phyloP scores from a whole-genome alignment of 2,888 invertebrate species.

The Phalera bucephala region DNA sequence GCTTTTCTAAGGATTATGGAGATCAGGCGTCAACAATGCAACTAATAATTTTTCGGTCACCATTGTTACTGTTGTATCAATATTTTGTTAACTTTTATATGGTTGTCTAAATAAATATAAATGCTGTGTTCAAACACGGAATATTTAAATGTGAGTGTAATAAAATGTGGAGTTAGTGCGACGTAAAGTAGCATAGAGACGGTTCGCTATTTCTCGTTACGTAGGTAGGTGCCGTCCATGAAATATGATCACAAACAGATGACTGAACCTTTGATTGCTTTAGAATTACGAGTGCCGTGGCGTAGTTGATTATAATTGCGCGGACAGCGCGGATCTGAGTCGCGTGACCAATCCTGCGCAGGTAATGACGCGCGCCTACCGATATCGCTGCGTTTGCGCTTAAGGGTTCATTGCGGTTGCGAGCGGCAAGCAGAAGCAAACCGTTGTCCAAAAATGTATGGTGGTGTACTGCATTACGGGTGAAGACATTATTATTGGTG shows the following conservation, averaged over 20 bases:
- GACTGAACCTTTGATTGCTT: slow-evolving; percentile 73
- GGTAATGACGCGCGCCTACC: slow-evolving; percentile 73
- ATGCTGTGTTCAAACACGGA: slow-evolving; percentile 29
- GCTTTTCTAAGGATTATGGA: slow-evolving; percentile 78
- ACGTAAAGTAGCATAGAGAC: slow-evolving; percentile 35
- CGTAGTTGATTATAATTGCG: slow-evolving; percentile 80
- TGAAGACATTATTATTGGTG: too few species aligned
- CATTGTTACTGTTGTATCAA: slow-evolving; percentile 41
- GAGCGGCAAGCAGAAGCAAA: slow-evolving; percentile 9
- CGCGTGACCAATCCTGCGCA: slow-evolving; percentile 75
- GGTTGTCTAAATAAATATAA: slow-evolving; percentile 36
- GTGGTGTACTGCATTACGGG: too few species aligned
- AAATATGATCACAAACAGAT: slow-evolving; percentile 61
- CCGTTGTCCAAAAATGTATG: too few species aligned
- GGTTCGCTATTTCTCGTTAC: slow-evolving; percentile 36
- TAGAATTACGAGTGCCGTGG: slow-evolving; percentile 76
- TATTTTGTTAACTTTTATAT: slow-evolving; percentile 43
- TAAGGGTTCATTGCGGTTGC: slow-evolving; percentile 19
- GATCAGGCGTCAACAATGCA: slow-evolving; percentile 76
- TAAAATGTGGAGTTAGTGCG: slow-evolving; percentile 34
- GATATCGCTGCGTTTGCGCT: slow-evolving; percentile 38
- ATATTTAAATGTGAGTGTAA: slow-evolving; percentile 33
- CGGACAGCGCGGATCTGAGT: slow-evolving; percentile 76
- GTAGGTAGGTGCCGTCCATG: slow-evolving; percentile 21
- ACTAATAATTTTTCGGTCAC: slow-evolving; percentile 50